phyloP scores from a whole-genome alignment of 2,888 invertebrate genomes.

The Pandemis heparana region DNA sequence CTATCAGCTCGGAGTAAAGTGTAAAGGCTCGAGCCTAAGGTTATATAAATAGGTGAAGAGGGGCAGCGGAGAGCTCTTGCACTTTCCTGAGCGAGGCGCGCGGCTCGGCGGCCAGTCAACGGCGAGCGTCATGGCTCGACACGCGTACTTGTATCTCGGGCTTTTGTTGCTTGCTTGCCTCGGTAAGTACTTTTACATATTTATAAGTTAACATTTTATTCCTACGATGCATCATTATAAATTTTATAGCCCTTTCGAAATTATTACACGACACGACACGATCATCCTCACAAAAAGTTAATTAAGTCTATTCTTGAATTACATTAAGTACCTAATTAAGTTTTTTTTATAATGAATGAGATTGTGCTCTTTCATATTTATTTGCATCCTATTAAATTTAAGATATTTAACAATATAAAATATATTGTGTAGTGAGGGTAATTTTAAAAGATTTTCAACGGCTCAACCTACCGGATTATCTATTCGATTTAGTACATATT shows the following conservation, averaged over 20 bases:
- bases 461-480: background rate
- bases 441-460: background rate
- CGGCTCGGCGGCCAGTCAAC: conserved; percentile 76
- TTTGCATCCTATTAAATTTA: background rate
- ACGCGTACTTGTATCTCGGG: conserved; percentile 81
- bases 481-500: background rate
- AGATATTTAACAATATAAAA: background rate
- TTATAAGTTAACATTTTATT: conserved; percentile 4
- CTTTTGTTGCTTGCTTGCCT: conserved; percentile 77
- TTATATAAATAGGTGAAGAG: conserved; percentile 85
- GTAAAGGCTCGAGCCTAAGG: conserved; percentile 65
- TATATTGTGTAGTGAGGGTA: background rate
- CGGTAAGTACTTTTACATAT: conserved; percentile 71
- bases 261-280: conserved; percentile 1
- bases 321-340: background rate
- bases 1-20: conserved; percentile 58
- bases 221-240: background rate
- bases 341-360: background rate
- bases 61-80: conserved; percentile 82
- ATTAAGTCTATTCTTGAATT: background rate
- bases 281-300: conserved; percentile 12
- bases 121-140: conserved; percentile 85
- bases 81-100: conserved; percentile 77
- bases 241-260: conserved; percentile 20
- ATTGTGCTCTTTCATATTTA: background rate